Percentiles rank a stretch among this genome's conserved stretches.
These are phyloP conservation scores for Tolypeutes matacus DNA, from an alignment of 2,797 vertebrate species.

Conservation along the genomic window DNA sequence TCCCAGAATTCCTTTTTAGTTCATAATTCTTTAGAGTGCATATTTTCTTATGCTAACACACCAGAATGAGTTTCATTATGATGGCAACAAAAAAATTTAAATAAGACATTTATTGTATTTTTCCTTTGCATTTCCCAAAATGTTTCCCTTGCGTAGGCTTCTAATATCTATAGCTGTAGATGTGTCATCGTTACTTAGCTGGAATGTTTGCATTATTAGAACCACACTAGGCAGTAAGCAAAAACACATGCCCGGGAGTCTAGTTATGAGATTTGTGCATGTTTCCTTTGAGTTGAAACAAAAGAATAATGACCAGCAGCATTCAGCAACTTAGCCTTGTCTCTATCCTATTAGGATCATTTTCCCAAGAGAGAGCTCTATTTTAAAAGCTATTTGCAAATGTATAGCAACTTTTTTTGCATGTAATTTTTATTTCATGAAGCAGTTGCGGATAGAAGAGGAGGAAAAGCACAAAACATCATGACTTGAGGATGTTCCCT, in stretches of 20 bases:
- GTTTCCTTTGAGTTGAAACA: slow-evolving; percentile 75
- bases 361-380: slow-evolving; percentile 75
- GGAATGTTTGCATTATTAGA: slow-evolving; percentile 82
- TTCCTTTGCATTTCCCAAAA: slow-evolving; percentile 63
- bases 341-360: slow-evolving; percentile 74
- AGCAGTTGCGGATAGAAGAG: slow-evolving; percentile 35
- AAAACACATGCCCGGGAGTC: slow-evolving; percentile 82
- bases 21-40: slow-evolving; percentile 49
- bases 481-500: background rate
- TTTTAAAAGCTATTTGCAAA: slow-evolving; percentile 80
- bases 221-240: slow-evolving; percentile 84
- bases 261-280: slow-evolving; percentile 79
- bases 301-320: slow-evolving; percentile 81
- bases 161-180: slow-evolving; percentile 71
- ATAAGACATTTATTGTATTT: slow-evolving; percentile 75
- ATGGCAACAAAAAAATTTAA: slow-evolving; percentile 77
- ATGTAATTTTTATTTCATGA: slow-evolving; percentile 70
- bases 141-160: slow-evolving; percentile 61
- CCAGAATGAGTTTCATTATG: slow-evolving; percentile 41
- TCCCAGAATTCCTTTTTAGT: slow-evolving; percentile 17
- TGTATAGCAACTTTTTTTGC: slow-evolving; percentile 33
- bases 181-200: slow-evolving; percentile 78
- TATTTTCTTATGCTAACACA: background rate
- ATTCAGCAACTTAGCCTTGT: slow-evolving; percentile 79
- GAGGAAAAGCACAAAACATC: background rate